Evolutionary conservation across 2,797 vertebrate species (phyloP).

Genomic region (Gymnoscopelus braueri): DNA sequence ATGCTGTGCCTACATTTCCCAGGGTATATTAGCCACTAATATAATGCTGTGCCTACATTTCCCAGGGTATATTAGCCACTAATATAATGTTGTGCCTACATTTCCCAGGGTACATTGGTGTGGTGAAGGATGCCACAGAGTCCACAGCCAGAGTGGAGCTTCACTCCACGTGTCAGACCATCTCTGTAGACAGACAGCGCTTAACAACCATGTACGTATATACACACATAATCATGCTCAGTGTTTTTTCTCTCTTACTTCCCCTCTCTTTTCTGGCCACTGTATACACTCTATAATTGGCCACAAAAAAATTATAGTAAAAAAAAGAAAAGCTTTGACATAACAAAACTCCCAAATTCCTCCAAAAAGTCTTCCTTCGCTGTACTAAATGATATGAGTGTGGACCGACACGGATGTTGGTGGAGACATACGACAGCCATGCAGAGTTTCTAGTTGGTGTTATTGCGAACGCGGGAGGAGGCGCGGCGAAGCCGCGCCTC

Average conservation of each 20-base stretch:
- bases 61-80: background rate
- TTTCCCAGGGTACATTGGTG: slow-evolving; percentile 90
- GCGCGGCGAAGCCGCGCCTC: too few species aligned
- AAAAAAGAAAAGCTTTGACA: too few species aligned
- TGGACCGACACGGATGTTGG: too few species aligned
- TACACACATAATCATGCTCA: background rate
- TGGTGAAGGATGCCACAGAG: slow-evolving; percentile 96
- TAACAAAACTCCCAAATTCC: too few species aligned
- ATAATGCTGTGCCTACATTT: background rate
- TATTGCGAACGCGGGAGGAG: too few species aligned
- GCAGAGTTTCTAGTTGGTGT: background rate
- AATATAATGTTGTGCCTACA: background rate
- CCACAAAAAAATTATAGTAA: too few species aligned
- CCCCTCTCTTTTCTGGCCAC: background rate
- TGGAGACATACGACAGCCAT: too few species aligned
- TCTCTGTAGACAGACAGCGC: slow-evolving; percentile 93
- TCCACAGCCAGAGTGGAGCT: slow-evolving; percentile 94
- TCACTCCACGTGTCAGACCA: slow-evolving; percentile 97
- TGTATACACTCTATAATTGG: too few species aligned
- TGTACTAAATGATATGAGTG: too few species aligned
- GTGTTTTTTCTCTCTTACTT: background rate
- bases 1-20: background rate
- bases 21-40: background rate
- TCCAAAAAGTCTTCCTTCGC: too few species aligned
- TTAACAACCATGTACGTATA: slow-evolving; percentile 88